Conservation (phyloP, 2,888 invertebrate genomes). For the Orchesella flavescens region DNA sequence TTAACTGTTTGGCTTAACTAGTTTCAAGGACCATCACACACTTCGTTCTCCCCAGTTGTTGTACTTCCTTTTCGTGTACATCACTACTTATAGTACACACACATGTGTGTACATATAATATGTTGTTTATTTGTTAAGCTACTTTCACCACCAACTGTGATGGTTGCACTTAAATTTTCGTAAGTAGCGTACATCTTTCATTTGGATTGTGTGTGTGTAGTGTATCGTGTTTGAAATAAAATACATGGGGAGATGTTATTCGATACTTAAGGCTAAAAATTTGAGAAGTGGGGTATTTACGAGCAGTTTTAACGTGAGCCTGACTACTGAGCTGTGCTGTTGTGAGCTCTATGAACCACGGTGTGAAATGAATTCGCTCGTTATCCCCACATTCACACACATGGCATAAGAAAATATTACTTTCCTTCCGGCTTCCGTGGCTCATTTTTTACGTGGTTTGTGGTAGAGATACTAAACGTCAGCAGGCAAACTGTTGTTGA, state of each 20-base stretch:
- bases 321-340: no score
- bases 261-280: no score
- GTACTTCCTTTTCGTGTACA: background rate
- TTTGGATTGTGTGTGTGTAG: no score
- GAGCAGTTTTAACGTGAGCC: no score
- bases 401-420: slow-evolving; percentile 13
- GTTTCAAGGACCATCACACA: slow-evolving; percentile 9
- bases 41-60: background rate
- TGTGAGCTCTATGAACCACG: no score
- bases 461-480: background rate
- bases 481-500: no score
- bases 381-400: background rate
- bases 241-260: no score
- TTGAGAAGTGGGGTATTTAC: no score
- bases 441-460: slow-evolving; percentile 6
- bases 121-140: background rate
- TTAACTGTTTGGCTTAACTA: slow-evolving; percentile 45
- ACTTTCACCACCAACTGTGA: background rate
- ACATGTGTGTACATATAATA: no score
- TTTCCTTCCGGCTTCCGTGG: slow-evolving; percentile 17
- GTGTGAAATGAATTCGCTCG: slow-evolving; percentile 20
- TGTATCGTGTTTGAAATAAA: no score
- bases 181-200: no score
- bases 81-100: no score
- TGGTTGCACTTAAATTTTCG: background rate